Conservation (phyloP, 1,140 invertebrate genomes). For the Trichoplusia ni region DNA sequence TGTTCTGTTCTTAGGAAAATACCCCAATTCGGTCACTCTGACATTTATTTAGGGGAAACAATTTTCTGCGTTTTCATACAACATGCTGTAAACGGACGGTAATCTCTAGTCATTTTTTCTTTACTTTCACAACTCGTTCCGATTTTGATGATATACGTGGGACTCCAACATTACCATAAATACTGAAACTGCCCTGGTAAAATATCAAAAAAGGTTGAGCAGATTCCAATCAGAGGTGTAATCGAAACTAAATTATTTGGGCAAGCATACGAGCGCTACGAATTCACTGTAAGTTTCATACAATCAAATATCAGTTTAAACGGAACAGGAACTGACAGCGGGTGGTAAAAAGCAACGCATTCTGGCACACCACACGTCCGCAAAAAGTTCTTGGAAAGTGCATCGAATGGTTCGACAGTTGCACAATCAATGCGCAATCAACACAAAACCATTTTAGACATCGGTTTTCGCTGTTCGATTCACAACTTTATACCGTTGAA, state of each 20-base stretch:
- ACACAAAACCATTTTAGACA: conserved; percentile 24
- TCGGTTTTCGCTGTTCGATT: too few species aligned
- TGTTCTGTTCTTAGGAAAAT: conserved; percentile 43
- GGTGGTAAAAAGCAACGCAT: conserved; percentile 16
- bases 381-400: conserved; percentile 26
- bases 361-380: conserved; percentile 3
- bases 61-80: conserved; percentile 28
- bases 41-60: conserved; percentile 43
- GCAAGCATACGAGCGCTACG: not conserved
- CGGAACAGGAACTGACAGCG: not conserved
- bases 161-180: too few species aligned
- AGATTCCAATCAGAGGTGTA: not conserved
- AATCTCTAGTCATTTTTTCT: not conserved
- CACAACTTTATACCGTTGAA: too few species aligned
- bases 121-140: not conserved
- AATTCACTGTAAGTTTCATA: conserved; percentile 1
- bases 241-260: not conserved
- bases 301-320: conserved; percentile 20
- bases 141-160: too few species aligned
- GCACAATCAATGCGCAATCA: conserved; percentile 30
- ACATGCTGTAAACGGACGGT: conserved; percentile 1
- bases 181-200: too few species aligned
- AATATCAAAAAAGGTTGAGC: too few species aligned
- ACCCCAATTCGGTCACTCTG: conserved; percentile 36
- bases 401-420: conserved; percentile 22